Conservation (phyloP, 30 jellyfish, hydroid and myxozoan genomes). For the Turritopsis dohrnii region DNA sequence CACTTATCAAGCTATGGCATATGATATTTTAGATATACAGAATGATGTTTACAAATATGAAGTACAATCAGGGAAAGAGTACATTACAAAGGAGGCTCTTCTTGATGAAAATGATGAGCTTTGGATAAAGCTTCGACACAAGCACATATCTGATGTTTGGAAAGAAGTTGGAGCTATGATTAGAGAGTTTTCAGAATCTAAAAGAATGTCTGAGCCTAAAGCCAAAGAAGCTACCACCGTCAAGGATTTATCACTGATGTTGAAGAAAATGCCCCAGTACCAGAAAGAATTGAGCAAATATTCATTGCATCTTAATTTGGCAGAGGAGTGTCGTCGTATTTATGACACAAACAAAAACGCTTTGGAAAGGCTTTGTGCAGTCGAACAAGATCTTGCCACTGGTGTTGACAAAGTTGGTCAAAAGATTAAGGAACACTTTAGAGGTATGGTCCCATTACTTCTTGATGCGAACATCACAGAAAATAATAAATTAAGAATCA, state of each 20-base stretch:
- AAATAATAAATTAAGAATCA: conserved; percentile 70
- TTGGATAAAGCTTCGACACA: conserved; percentile 71
- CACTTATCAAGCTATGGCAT: conserved; percentile 96
- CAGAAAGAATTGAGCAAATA: conserved; percentile 81
- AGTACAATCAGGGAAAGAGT: conserved; percentile 72
- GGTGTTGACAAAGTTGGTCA: conserved; percentile 92
- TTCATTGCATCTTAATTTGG: conserved; percentile 76
- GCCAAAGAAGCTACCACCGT: conserved; percentile 63
- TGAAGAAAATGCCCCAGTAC: conserved; percentile 86
- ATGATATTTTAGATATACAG: conserved; percentile 80
- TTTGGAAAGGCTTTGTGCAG: conserved; percentile 82
- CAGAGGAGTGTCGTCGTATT: conserved; percentile 81
- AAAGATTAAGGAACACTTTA: conserved; percentile 78
- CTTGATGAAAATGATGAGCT: conserved; percentile 93
- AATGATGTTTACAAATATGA: conserved; percentile 83
- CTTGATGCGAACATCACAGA: conserved; percentile 69
- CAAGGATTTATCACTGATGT: conserved; percentile 66
- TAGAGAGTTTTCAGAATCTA: conserved; percentile 68
- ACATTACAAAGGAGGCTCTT: conserved; percentile 58
- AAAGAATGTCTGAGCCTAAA: conserved; percentile 52
- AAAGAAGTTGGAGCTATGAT: conserved; percentile 53
- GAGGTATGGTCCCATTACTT: conserved; percentile 79
- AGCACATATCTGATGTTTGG: conserved; percentile 89
- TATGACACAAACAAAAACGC: conserved; percentile 52
- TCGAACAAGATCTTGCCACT: conserved; percentile 97